These are phyloP conservation scores for Formica selysi DNA, from an alignment of 1,140 invertebrate species.

Conservation along the genomic window DNA sequence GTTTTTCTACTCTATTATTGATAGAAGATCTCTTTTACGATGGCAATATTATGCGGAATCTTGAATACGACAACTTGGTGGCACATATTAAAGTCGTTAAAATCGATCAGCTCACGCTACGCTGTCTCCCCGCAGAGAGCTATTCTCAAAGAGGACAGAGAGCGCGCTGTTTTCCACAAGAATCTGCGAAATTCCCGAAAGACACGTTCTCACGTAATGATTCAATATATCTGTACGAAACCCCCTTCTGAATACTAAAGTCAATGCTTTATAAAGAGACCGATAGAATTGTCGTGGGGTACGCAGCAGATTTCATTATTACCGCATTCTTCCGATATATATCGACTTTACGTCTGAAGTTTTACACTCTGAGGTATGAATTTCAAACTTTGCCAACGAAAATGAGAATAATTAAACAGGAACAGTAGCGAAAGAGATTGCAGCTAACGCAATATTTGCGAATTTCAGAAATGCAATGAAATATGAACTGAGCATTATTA, in stretches of 20 bases:
- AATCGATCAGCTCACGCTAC: constrained; percentile 38
- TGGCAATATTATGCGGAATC: neutral
- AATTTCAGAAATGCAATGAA: constrained; percentile 3
- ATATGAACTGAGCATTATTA: neutral
- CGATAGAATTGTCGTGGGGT: neutral
- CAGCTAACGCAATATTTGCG: constrained; percentile 9
- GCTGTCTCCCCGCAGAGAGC: constrained; percentile 4
- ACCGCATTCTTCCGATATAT: constrained; percentile 52
- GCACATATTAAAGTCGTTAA: constrained; percentile 62
- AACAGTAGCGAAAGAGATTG: constrained; percentile 37
- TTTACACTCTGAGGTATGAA: constrained; percentile 23
- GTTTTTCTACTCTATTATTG: constrained; percentile 13
- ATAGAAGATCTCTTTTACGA: neutral
- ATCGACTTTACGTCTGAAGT: constrained; percentile 54
- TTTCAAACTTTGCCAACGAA: constrained; percentile 26
- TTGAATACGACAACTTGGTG: constrained; percentile 17
- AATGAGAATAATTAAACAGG: constrained; percentile 49
- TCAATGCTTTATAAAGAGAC: neutral
- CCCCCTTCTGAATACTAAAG: constrained; percentile 28
- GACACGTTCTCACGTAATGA: constrained; percentile 34
- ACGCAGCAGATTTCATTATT: constrained; percentile 43
- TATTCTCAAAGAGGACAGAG: constrained; percentile 34
- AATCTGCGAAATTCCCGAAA: constrained; percentile 42
- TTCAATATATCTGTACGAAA: constrained; percentile 50
- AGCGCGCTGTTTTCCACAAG: constrained; percentile 22